These are phyloP conservation scores for Cynoglossus semilaevis DNA, from an alignment of 2,113 vertebrate genomes.

Conservation along the genomic window DNA sequence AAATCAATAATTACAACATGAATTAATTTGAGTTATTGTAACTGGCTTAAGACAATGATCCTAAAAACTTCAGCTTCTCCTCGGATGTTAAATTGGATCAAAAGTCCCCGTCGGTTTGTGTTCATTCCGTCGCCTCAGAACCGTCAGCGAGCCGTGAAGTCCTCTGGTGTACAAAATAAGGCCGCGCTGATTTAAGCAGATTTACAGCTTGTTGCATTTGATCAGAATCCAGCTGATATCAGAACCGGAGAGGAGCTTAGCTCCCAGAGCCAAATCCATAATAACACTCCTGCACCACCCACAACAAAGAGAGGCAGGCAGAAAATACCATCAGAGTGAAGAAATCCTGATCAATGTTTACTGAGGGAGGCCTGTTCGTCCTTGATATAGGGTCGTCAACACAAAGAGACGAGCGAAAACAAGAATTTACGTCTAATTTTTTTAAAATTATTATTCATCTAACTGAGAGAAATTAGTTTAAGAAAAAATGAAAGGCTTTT, in stretches of 20 bases:
- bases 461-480: conserved; percentile 15
- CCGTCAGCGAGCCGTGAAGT: conserved; percentile 36
- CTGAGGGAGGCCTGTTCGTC: conserved; percentile 33
- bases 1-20: too few species aligned
- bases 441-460: conserved; percentile 50
- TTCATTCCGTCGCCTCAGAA: conserved; percentile 30
- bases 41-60: conserved; percentile 19
- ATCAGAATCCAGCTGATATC: conserved; percentile 73
- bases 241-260: conserved; percentile 55
- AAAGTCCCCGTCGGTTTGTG: not conserved
- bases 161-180: conserved; percentile 41
- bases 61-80: conserved; percentile 7
- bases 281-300: conserved; percentile 52
- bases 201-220: conserved; percentile 63
- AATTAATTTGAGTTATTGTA: not conserved
- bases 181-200: conserved; percentile 65
- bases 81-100: too few species aligned
- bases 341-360: conserved; percentile 47
- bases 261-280: conserved; percentile 57
- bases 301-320: conserved; percentile 57
- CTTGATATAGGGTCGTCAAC: conserved; percentile 47
- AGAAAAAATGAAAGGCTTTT: conserved; percentile 10
- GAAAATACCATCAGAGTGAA: conserved; percentile 51
- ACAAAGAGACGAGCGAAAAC: conserved; percentile 42
- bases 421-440: conserved; percentile 40